Percentiles rank a stretch among this genome's conserved stretches.
These are phyloP conservation scores for Orbicella faveolata DNA, from an alignment of 64 coral and sea anemone genomes.

Conservation along the genomic window DNA sequence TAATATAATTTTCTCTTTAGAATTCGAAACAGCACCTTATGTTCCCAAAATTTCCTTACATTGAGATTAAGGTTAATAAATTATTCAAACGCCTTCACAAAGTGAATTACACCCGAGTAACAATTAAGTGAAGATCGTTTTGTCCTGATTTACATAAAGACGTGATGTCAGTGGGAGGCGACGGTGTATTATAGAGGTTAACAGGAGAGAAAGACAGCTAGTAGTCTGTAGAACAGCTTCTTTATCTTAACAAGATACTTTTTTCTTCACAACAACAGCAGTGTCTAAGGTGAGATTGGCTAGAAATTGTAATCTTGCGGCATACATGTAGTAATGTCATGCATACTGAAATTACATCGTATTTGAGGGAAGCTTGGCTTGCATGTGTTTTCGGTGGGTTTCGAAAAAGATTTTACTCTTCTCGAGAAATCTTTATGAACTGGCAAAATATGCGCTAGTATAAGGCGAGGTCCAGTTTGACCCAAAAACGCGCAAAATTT, in stretches of 20 bases:
- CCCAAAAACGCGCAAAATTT: background rate
- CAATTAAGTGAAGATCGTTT: background rate
- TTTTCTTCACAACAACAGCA: background rate
- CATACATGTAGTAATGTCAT: background rate
- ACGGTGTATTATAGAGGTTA: background rate
- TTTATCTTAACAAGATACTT: background rate
- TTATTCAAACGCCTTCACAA: slow-evolving; percentile 2
- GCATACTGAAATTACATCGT: too few species aligned
- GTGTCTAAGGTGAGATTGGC: background rate
- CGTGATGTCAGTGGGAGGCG: background rate
- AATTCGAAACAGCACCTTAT: background rate
- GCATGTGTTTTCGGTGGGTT: too few species aligned
- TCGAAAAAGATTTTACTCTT: too few species aligned
- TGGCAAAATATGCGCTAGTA: too few species aligned
- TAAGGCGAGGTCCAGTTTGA: background rate
- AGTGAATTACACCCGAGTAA: background rate
- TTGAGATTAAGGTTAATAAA: background rate
- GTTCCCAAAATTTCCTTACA: background rate
- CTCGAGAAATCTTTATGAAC: too few species aligned
- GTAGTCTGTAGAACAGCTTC: background rate
- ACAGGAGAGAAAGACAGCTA: background rate
- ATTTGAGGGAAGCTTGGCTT: too few species aligned
- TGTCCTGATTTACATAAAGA: background rate
- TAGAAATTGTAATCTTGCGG: background rate
- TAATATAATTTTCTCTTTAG: background rate